Percentiles rank a stretch among this genome's conserved stretches.
These are phyloP conservation scores for Rhagonycha fulva DNA, from an alignment of 2,888 invertebrate species.

Conservation along the genomic window DNA sequence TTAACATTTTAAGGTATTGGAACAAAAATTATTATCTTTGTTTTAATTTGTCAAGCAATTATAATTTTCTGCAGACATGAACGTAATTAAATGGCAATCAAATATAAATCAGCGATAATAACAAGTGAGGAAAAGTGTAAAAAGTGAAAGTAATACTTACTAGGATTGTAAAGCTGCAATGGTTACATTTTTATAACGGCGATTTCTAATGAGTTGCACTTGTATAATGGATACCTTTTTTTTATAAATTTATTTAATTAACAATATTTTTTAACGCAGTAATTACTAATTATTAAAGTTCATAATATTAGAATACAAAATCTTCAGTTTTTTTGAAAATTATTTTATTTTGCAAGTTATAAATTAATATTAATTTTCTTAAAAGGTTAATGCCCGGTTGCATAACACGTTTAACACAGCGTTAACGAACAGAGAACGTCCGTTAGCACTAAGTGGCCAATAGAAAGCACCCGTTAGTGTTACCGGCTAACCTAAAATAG, in stretches of 20 bases:
- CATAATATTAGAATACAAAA: background rate
- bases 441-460: too few relatives aligned
- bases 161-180: background rate
- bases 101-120: background rate
- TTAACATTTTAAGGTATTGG: background rate
- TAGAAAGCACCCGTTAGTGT: too few relatives aligned
- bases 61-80: background rate
- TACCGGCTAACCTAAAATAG: too few relatives aligned
- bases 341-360: background rate
- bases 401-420: too few relatives aligned
- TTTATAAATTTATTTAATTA: background rate
- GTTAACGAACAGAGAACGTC: too few relatives aligned
- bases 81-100: background rate
- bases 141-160: background rate
- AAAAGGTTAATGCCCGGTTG: background rate
- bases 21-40: background rate
- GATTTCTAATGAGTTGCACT: background rate
- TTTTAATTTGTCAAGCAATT: background rate
- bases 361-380: background rate
- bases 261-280: background rate
- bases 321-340: background rate
- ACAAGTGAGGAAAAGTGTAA: background rate
- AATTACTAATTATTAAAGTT: background rate
- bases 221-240: background rate
- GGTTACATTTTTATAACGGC: background rate